Conservation (phyloP, 1,140 invertebrate species). For the Pygmarrhopalites habei region DNA sequence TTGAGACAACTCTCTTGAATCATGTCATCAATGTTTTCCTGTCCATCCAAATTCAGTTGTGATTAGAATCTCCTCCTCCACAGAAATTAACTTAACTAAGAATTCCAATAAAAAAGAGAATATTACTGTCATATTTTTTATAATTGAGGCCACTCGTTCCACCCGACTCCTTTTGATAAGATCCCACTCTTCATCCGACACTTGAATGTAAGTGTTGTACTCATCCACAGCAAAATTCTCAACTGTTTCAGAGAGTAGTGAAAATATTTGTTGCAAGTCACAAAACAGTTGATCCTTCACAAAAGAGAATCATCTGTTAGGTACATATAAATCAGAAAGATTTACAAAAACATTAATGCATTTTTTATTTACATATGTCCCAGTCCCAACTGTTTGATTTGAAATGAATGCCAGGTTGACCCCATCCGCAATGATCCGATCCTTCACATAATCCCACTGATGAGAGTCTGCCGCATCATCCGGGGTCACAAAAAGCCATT, state of each 20-base stretch:
- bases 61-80: no score
- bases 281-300: conserved; percentile 54
- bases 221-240: conserved; percentile 59
- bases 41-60: no score
- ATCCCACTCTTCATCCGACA: conserved; percentile 75
- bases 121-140: conserved; percentile 21
- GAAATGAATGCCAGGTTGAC: conserved; percentile 74
- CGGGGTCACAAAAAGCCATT: conserved; percentile 71
- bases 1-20: conserved; percentile 46
- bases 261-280: conserved; percentile 56
- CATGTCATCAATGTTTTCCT: conserved; percentile 49
- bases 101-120: conserved; percentile 37
- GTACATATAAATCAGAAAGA: no score
- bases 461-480: conserved; percentile 49
- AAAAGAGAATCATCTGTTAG: neutral
- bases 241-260: conserved; percentile 55
- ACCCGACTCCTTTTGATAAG: conserved; percentile 59
- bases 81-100: no score
- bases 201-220: conserved; percentile 58
- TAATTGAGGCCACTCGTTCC: conserved; percentile 20
- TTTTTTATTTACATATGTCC: neutral
- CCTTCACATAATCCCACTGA: conserved; percentile 48
- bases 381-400: conserved; percentile 46
- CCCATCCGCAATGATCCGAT: conserved; percentile 56
- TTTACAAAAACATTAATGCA: no score